A percentile compares a stretch with the other conserved stretches of the same genome.
These are phyloP conservation scores for Sandelia bainsii DNA, from an alignment of 2,797 vertebrate species.

Conservation along the genomic window DNA sequence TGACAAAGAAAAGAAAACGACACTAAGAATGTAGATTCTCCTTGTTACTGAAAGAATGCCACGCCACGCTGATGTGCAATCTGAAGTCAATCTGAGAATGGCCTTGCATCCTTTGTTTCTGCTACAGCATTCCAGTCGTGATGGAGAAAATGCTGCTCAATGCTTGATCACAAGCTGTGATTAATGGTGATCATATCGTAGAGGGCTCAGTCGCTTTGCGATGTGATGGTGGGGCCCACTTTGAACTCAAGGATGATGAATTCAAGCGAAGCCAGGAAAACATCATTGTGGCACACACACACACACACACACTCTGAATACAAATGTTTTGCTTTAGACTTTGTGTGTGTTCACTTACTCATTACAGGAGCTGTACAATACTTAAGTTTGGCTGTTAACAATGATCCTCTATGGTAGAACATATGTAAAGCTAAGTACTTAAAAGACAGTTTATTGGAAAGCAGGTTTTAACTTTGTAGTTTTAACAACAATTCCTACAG, in stretches of 20 bases:
- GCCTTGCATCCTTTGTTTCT: conserved; percentile 62
- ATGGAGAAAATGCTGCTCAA: conserved; percentile 60
- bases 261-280: conserved; percentile 55
- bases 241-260: conserved; percentile 67
- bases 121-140: conserved; percentile 60
- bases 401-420: not conserved
- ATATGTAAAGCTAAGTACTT: not conserved
- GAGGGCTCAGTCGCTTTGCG: conserved; percentile 61
- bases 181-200: conserved; percentile 72
- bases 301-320: conserved; percentile 17
- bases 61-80: conserved; percentile 58
- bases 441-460: no score
- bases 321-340: conserved; percentile 38
- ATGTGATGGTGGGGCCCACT: conserved; percentile 59
- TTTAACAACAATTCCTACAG: no score
- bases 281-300: conserved; percentile 31
- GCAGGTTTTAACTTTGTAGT: no score
- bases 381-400: not conserved
- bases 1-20: conserved; percentile 57
- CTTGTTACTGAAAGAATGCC: conserved; percentile 46
- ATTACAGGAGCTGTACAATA: conserved; percentile 2
- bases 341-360: conserved; percentile 21
- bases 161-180: conserved; percentile 71
- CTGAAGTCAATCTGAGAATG: conserved; percentile 69
- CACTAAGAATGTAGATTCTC: conserved; percentile 33